Conservation (phyloP, 2,113 vertebrate genomes). For the Planiliza haematocheilus region DNA sequence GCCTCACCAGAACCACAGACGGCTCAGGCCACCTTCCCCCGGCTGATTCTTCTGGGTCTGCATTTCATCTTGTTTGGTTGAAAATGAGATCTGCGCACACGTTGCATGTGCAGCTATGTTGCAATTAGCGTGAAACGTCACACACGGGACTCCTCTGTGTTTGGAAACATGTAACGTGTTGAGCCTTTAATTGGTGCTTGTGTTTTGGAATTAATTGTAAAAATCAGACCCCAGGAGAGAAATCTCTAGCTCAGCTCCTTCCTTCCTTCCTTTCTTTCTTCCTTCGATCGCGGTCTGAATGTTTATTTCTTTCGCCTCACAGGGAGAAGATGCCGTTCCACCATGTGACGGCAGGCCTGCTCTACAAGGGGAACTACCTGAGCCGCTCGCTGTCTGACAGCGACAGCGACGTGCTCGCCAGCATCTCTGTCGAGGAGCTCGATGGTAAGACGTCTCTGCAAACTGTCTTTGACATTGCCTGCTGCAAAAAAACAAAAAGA, state of each 20-base stretch:
- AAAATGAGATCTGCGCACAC: not conserved
- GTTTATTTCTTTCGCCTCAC: conserved; percentile 11
- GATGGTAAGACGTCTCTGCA: conserved; percentile 86
- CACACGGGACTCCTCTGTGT: not conserved
- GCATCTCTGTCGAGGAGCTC: conserved; percentile 96
- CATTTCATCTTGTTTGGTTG: not conserved
- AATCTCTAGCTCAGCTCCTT: not conserved
- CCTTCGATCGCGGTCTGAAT: conserved; percentile 6
- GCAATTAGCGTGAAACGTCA: not conserved
- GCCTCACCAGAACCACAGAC: conserved; percentile 9
- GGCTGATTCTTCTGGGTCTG: not conserved
- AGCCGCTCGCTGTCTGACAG: conserved; percentile 95
- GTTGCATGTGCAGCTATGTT: too few species aligned
- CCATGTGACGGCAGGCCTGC: conserved; percentile 96
- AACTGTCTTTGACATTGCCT: too few species aligned
- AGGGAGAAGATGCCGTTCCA: conserved; percentile 99
- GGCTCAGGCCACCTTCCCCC: not conserved
- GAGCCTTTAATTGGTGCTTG: not conserved
- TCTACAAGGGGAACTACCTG: conserved; percentile 98
- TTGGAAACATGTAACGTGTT: not conserved
- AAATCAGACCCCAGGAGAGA: too few species aligned
- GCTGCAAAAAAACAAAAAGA: too few species aligned
- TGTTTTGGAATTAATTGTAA: not conserved
- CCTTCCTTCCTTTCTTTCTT: not conserved
- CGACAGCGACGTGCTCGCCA: conserved; percentile 94